Percentiles rank a stretch among this genome's conserved stretches.
These are phyloP conservation scores for Anthonomus grandis DNA, from an alignment of 1,140 invertebrate species.

Conservation along the genomic window DNA sequence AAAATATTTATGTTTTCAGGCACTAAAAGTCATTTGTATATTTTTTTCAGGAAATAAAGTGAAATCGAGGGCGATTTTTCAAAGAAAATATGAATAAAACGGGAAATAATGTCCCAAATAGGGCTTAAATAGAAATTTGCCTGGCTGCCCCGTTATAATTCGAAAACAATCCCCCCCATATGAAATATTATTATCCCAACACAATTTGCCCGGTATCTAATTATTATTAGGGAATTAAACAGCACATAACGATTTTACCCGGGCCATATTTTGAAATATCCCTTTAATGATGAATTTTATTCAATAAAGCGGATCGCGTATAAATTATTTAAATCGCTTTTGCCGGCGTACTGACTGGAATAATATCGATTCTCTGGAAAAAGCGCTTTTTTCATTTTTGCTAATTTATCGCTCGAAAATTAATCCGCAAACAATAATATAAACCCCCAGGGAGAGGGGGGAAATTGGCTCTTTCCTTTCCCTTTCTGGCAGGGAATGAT, in stretches of 20 bases:
- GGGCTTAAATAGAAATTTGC: too few relatives aligned
- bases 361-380: slow-evolving; percentile 9
- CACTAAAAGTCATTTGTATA: too few relatives aligned
- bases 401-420: too few relatives aligned
- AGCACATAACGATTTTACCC: slow-evolving; percentile 6
- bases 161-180: not conserved
- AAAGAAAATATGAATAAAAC: too few relatives aligned
- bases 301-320: slow-evolving; percentile 6
- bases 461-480: slow-evolving; percentile 8
- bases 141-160: not conserved
- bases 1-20: too few relatives aligned
- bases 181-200: slow-evolving; percentile 5
- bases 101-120: too few relatives aligned
- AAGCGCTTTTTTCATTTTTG: too few relatives aligned
- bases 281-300: slow-evolving; percentile 10
- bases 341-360: not conserved
- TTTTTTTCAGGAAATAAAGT: too few relatives aligned
- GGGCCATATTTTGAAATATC: slow-evolving; percentile 3
- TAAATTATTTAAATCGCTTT: slow-evolving; percentile 13
- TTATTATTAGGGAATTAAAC: slow-evolving; percentile 10
- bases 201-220: slow-evolving; percentile 6
- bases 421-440: too few relatives aligned
- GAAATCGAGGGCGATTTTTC: too few relatives aligned
- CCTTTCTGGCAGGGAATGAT: slow-evolving; percentile 7
- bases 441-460: not conserved